Conservation (phyloP, 1,140 invertebrate genomes). For the Rhagoletis pomonella region DNA sequence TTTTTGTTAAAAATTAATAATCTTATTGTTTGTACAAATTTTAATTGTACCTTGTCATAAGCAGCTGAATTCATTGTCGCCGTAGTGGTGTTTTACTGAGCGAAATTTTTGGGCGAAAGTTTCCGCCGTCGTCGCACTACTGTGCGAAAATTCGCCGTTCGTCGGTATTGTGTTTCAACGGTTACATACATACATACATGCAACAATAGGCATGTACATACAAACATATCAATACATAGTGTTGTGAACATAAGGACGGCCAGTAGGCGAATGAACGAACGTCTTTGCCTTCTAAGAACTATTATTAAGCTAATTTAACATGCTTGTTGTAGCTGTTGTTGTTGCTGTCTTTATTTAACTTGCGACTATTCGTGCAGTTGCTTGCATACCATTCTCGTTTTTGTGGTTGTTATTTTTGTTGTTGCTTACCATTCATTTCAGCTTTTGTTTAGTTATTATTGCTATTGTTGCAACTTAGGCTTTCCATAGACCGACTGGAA, state of each 20-base stretch:
- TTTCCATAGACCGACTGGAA: neutral
- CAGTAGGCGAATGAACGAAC: neutral
- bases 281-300: constrained; percentile 49
- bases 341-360: neutral
- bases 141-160: too few species aligned
- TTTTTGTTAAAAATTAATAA: too few species aligned
- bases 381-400: neutral
- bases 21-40: too few species aligned
- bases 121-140: too few species aligned
- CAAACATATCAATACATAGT: neutral
- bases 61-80: too few species aligned
- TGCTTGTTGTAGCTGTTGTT: constrained; percentile 38
- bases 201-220: neutral
- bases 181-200: neutral
- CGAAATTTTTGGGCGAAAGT: too few species aligned
- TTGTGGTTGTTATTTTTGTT: neutral
- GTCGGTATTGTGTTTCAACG: too few species aligned
- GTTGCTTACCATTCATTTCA: neutral
- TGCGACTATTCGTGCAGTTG: neutral
- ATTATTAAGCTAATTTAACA: constrained; percentile 49
- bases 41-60: too few species aligned
- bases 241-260: constrained; percentile 10
- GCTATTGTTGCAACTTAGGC: constrained; percentile 20
- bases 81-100: too few species aligned
- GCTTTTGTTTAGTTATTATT: constrained; percentile 27